Evolutionary conservation across 1,140 invertebrate species (phyloP), one percentile per base, ranked within the genome.

Genomic region (Trichoplusia ni): DNA sequence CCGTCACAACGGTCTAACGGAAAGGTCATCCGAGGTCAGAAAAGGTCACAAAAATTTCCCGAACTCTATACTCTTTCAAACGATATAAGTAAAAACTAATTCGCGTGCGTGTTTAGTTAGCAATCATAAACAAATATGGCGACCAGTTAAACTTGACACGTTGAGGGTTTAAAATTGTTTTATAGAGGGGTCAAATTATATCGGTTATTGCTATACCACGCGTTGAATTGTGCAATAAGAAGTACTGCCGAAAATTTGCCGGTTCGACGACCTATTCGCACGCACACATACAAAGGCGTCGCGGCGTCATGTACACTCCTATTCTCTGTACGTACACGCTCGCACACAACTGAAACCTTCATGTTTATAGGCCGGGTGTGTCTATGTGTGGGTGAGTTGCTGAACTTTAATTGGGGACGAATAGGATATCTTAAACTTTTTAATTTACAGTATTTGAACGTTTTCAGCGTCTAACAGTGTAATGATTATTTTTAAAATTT

Each of bases 201-300:
- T 66, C 35, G 33, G 60, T 27, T 9, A 33, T 25, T 37, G 21
- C 35, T 13, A 11, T 9, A 40, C 19, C 25, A 14, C 54, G 25
- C 54, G 14, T 51, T 27, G 42, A 64, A 64, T 67, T 67, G 64
- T 67, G 61, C 64, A 71, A 71, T 71, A 64, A 54, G 33, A 25
- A 62, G 44, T 60, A 69, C 51, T 29, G 37, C 65, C 69, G 66
- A 73, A 73, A 73, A 67, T 70, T 67, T 56, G 56, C 59, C n/a
- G 38, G 70, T 46, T 73, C 63, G 38, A 29, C 53, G 64, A 61
- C 61, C 71, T 58, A 9, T 47, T 60, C 21, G 37, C 51, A 67
- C 71, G 42, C 67, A 73, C 71, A 73, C 64, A 62, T 8, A 13
- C 8, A 23, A 11, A 47, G 6, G 47, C 64, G 67, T 72, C 73